Evolutionary conservation across 2,113 vertebrate species (phyloP).

Genomic region (Chaetodon trifascialis): DNA sequence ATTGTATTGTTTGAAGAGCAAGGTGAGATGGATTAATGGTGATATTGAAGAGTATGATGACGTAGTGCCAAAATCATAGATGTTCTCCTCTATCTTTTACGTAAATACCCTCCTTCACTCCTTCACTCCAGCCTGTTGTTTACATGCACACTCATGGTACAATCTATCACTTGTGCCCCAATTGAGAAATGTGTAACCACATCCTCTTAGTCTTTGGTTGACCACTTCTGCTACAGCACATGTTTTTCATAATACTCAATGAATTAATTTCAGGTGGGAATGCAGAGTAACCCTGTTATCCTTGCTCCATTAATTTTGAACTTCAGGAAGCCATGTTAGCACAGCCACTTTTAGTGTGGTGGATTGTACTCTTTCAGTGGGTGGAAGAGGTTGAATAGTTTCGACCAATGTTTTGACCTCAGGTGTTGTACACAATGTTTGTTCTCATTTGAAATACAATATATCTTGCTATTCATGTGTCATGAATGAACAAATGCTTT

Average conservation of each 20-base stretch:
- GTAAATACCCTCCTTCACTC: too few relatives aligned
- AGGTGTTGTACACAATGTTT: not conserved
- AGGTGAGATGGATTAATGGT: not conserved
- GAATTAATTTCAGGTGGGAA: not conserved
- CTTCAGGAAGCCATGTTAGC: not conserved
- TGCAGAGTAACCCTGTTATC: not conserved
- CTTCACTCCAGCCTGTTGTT: not conserved
- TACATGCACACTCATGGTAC: not conserved
- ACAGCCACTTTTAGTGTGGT: not conserved
- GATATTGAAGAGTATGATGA: not conserved
- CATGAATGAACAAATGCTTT: not conserved
- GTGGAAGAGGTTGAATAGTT: not conserved
- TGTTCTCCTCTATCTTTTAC: too few relatives aligned
- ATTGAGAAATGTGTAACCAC: not conserved
- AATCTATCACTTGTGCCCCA: not conserved
- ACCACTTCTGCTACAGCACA: not conserved
- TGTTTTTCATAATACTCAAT: not conserved
- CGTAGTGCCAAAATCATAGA: not conserved
- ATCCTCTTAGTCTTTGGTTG: not conserved
- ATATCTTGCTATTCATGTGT: not conserved
- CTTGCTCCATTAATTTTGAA: constrained; percentile 7
- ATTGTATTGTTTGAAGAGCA: not conserved
- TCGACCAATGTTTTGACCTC: not conserved
- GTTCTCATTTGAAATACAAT: not conserved
- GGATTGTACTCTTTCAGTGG: not conserved